Evolutionary conservation across 2,888 invertebrate genomes (phyloP).

Genomic region (Apodemia hepburni): DNA sequence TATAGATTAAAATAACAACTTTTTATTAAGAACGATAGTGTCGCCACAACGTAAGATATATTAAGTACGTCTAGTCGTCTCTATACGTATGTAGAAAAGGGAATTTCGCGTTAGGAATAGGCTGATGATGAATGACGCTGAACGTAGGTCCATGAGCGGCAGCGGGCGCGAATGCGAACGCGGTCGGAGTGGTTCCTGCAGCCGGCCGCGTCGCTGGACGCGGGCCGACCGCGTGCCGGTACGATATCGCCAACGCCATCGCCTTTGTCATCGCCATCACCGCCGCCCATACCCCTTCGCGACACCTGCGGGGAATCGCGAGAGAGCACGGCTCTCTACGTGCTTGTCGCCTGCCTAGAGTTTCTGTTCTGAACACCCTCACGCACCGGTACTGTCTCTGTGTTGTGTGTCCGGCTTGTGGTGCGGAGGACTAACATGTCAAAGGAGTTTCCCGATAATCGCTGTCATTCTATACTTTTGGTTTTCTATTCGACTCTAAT

Average conservation of each 20-base stretch:
- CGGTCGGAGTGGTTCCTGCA: conserved; percentile 98
- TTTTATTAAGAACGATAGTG: too few relatives aligned
- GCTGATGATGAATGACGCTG: conserved; percentile 22
- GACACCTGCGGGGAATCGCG: conserved; percentile 45
- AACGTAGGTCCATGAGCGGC: conserved; percentile 94
- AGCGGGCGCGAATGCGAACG: conserved; percentile 97
- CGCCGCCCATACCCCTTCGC: conserved; percentile 30
- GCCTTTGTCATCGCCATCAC: conserved; percentile 29
- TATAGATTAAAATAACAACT: too few relatives aligned
- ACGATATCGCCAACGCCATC: conserved; percentile 35
- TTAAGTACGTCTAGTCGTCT: neutral
- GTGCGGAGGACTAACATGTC: conserved; percentile 61
- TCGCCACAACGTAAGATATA: neutral
- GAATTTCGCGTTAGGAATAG: neutral
- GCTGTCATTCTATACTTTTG: neutral
- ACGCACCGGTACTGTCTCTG: conserved; percentile 71
- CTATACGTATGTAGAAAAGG: neutral
- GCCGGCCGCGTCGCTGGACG: conserved; percentile 80
- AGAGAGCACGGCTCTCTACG: conserved; percentile 72
- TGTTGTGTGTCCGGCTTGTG: conserved; percentile 53
- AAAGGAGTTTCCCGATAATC: conserved; percentile 39
- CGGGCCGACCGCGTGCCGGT: conserved; percentile 64
- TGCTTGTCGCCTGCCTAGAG: conserved; percentile 79
- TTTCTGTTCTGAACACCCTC: conserved; percentile 71
- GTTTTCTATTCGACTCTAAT: neutral